Base-by-base conservation (phyloP, 2,113 vertebrate genomes). In the Myrmecophaga tridactyla region DNA sequence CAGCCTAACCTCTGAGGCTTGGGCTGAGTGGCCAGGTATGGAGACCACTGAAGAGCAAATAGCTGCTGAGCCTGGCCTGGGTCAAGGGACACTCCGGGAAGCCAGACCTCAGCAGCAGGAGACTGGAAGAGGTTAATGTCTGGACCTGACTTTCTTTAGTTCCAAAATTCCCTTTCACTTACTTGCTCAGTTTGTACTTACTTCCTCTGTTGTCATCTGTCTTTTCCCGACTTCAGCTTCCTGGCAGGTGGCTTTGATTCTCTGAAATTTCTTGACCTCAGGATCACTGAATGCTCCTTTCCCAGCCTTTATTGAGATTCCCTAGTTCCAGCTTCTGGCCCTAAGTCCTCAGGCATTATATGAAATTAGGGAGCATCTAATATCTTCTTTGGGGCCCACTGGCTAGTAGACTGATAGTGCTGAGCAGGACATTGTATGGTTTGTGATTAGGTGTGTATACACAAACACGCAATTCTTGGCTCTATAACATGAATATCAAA, bases 41-140 rank as follows among this genome's bases (percentile, higher is more conserved):
- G 51, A 15, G 27, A 6, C 3, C 4, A 15, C 6, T 0, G 14
- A 2, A 14, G 2, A 62, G 29, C n/a, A 18, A 43, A 18, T 17
- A 41, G 53, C 43, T 43, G 31, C 69, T 34, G 31, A 77, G 34
- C 23, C 41, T 11, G 31, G n/a, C 20, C 25, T 80, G 29, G 67
- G 14, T 31, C 23, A 39, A 31, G 18, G 7, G 23, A 85, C 63
- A 20, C 63, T 25, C 63, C 11, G 43, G 86, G 23, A 72, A 36
- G 18, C 39, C 0, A 0, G 18, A 51, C 72, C 25, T 17, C 21
- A 2, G 29, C n/a, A 27, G 60, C 41, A 65, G 41, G 34, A n/a
- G 48, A 18, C 60, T 21, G 15, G 27, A 60, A 39, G 27, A 51
- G 41, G n/a, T 12, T 80, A 65, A 14, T 53, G 15, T 31, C 23